Percentiles rank a stretch among this genome's conserved stretches.
Conservation (phyloP, 2,797 vertebrate species). For the Brachyrhaphis roseni region DNA sequence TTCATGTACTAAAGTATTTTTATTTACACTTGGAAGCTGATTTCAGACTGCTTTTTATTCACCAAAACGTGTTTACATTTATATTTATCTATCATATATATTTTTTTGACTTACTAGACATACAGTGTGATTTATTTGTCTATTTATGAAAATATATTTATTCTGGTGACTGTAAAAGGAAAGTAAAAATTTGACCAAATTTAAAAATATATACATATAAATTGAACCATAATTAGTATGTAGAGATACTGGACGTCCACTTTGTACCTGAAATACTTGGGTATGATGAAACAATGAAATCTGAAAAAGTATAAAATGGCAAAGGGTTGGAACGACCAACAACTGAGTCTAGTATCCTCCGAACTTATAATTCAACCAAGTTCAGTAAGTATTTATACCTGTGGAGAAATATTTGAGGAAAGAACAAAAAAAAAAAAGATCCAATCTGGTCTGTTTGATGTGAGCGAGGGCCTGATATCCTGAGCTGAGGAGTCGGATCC, state of each 20-base stretch:
- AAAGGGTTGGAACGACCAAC: background rate
- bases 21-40: too few relatives aligned
- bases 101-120: too few relatives aligned
- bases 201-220: too few relatives aligned
- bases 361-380: background rate
- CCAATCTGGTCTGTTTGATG: conserved; percentile 32
- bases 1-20: too few relatives aligned
- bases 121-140: too few relatives aligned
- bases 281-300: background rate
- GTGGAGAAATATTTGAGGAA: conserved; percentile 18
- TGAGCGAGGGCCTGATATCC: conserved; percentile 5
- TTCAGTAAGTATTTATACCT: conserved; percentile 6
- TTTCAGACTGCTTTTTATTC: too few relatives aligned
- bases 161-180: too few relatives aligned
- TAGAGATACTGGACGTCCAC: background rate
- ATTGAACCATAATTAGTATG: background rate
- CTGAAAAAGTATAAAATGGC: background rate
- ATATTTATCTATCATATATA: too few relatives aligned
- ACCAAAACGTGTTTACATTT: too few relatives aligned
- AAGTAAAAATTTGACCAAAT: too few relatives aligned
- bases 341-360: background rate
- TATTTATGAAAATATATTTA: too few relatives aligned
- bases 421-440: conserved; percentile 16
- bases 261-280: background rate
- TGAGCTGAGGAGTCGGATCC: conserved; percentile 12